Evolutionary conservation across 1,140 invertebrate genomes (phyloP).

Genomic region (Orchesella cincta): DNA sequence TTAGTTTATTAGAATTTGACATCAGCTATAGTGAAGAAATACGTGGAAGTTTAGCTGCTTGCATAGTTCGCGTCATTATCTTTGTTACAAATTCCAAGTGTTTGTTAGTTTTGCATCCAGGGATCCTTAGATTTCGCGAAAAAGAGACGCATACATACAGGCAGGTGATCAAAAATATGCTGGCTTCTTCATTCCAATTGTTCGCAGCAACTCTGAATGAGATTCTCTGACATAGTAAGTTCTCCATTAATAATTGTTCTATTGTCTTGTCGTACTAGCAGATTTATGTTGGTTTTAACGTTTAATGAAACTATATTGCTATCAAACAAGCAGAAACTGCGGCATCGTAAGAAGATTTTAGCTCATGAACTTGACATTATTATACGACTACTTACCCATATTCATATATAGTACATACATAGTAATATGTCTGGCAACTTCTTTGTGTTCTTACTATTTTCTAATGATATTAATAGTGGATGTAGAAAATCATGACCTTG

Average conservation of each 20-base stretch:
- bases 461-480: too few relatives aligned
- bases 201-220: conserved; percentile 11
- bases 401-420: background rate
- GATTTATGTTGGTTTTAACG: background rate
- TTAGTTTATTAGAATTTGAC: too few relatives aligned
- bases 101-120: too few relatives aligned
- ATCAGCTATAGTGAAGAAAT: too few relatives aligned
- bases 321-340: background rate
- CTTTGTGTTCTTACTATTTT: too few relatives aligned
- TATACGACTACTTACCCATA: background rate
- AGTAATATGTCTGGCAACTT: background rate
- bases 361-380: background rate
- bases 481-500: too few relatives aligned
- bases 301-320: background rate
- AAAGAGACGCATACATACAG: too few relatives aligned
- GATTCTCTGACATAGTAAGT: conserved; percentile 22
- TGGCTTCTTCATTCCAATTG: conserved; percentile 5
- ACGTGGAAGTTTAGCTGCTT: too few relatives aligned
- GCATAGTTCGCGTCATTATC: too few relatives aligned
- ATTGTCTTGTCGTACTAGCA: background rate
- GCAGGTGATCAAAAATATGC: conserved; percentile 4
- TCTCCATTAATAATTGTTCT: background rate
- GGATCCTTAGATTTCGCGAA: too few relatives aligned
- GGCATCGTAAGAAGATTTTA: background rate
- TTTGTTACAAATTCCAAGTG: too few relatives aligned